Conservation (phyloP, 2,888 invertebrate species). For the Ametastegia equiseti region DNA sequence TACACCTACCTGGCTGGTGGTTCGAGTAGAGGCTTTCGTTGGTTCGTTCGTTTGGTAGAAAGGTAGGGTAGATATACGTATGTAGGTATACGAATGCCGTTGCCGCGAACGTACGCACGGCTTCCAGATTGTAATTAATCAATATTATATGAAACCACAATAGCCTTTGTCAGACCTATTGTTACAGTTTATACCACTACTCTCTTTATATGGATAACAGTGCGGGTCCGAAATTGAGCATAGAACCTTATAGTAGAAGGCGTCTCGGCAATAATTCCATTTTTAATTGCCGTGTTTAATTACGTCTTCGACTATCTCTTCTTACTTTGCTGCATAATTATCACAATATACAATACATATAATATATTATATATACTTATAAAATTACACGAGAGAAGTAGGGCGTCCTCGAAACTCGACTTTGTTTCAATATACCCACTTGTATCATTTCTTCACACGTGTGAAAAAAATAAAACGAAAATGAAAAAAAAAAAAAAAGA, state of each 20-base stretch:
- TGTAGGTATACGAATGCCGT: not conserved
- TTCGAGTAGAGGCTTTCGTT: not conserved
- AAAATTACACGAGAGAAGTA: not conserved
- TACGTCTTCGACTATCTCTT: slow-evolving; percentile 52
- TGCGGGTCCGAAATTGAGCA: slow-evolving; percentile 54
- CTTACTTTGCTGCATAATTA: not conserved
- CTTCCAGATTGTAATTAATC: slow-evolving; percentile 70
- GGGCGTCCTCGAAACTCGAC: not conserved
- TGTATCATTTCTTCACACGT: not conserved
- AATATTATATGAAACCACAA: slow-evolving; percentile 72
- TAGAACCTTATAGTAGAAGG: not conserved
- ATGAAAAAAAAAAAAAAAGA: too few species aligned
- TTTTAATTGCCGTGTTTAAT: slow-evolving; percentile 70
- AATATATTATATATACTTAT: too few species aligned
- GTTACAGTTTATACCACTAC: slow-evolving; percentile 66
- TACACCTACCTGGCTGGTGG: slow-evolving; percentile 48
- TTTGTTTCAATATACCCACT: not conserved
- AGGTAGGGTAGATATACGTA: not conserved
- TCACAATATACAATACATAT: too few species aligned
- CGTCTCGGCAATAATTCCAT: slow-evolving; percentile 56
- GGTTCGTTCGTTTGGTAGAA: too few species aligned
- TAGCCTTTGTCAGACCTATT: slow-evolving; percentile 65
- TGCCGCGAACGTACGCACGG: not conserved
- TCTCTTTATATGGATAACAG: slow-evolving; percentile 51
- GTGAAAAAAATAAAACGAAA: too few species aligned